These are phyloP conservation scores for Triops cancriformis DNA, from an alignment of 1,140 invertebrate genomes.

Conservation along the genomic window DNA sequence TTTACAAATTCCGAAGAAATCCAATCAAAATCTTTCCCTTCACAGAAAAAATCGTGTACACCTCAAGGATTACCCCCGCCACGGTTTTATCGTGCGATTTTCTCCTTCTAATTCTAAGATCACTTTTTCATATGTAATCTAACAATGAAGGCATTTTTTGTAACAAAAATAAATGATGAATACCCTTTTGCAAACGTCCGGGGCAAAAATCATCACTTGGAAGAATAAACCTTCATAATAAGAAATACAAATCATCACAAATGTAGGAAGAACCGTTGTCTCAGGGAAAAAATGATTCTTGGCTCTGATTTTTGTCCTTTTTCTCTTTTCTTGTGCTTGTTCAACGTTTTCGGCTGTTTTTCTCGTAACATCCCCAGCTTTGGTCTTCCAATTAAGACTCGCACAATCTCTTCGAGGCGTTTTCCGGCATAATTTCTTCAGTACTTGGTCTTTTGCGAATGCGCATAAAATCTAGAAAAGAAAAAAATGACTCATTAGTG, in stretches of 20 bases:
- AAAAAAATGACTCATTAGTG: background rate
- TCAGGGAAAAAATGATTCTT: background rate
- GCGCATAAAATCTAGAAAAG: background rate
- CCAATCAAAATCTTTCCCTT: background rate
- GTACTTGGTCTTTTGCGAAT: background rate
- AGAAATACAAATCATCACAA: background rate
- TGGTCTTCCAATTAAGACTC: background rate
- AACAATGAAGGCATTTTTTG: too few relatives aligned
- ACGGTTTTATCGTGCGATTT: background rate
- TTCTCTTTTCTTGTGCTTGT: background rate
- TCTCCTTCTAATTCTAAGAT: background rate
- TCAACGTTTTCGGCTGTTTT: background rate
- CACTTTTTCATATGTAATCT: too few relatives aligned
- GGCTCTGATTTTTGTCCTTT: background rate
- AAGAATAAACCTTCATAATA: background rate
- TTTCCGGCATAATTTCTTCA: background rate
- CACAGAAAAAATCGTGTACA: too few relatives aligned
- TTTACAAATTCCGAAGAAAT: too few relatives aligned
- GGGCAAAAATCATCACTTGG: background rate
- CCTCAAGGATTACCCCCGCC: background rate
- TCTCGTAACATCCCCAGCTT: background rate
- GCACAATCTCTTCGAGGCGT: background rate
- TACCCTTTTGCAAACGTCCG: background rate
- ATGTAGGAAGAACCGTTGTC: background rate
- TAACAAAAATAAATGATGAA: background rate